Base-by-base conservation (phyloP, 2,113 vertebrate genomes). In the Alligator mississippiensis region DNA sequence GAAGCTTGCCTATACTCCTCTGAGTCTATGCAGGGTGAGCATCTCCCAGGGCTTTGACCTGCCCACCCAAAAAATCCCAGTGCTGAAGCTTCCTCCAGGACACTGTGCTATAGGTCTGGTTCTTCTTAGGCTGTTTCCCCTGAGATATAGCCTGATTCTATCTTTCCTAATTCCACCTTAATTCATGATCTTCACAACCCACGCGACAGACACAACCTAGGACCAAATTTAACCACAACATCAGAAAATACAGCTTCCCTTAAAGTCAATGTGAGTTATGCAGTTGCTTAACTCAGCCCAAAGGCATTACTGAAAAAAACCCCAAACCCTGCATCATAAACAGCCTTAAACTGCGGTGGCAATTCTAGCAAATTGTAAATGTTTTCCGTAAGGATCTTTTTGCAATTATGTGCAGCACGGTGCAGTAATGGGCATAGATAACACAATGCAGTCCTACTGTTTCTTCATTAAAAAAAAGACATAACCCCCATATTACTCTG, bases 191-290 rank as follows among this genome's bases (percentile, higher is more conserved):
- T 55, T 77, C 74, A 77, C 68, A 92, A 38, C 82, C 70, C 58
- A 3, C 21, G 9, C 8, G 59, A 61, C 78, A 54, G 18, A 18
- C 4, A 1, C 21, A 66, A 28, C 27, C 79, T 25, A 77, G 78
- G 62, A 82, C 92, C 3, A 0, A 47, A 1, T 15, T 18, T 28
- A 38, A 9, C 61, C 11, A 5, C 0, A 34, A 1, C 28, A 4
- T 0, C 34, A n/a, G 57, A 57, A 72, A 80, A 30, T 3, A 22
- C 58, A 38, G 25, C 25, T 21, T 25, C 79, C 54, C 60, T 80
- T 38, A 18, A 68, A 34, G 10, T 25, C 57, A 47, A 16, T 14
- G 14, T 25, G 17, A 74, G 8, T 59, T 11, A 2, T 18, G 5
- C 0, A 28, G 82, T 38, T 87, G 47, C 47, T 76, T 13, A 9